Conservation (phyloP, 2,113 vertebrate genomes). For the Gavia stellata region DNA sequence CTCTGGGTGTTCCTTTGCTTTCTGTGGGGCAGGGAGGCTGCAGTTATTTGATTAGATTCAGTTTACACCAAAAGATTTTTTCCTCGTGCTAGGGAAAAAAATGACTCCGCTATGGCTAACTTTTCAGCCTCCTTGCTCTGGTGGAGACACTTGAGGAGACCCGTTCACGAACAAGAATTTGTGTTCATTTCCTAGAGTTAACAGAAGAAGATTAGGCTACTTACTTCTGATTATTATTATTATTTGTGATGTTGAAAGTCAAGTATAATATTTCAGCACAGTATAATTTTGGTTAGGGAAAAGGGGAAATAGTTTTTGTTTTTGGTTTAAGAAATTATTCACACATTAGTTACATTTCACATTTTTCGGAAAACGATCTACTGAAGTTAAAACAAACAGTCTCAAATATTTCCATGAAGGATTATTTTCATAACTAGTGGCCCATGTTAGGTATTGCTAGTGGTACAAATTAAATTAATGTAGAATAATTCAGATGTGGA, state of each 20-base stretch:
- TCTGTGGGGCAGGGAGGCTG: background rate
- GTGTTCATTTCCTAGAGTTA: background rate
- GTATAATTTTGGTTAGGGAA: background rate
- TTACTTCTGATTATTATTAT: conserved; percentile 29
- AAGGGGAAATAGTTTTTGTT: background rate
- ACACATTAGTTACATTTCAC: background rate
- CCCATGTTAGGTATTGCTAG: background rate
- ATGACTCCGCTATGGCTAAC: background rate
- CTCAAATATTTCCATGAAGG: background rate
- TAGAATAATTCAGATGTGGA: background rate
- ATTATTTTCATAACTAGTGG: conserved; percentile 10
- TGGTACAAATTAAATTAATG: conserved; percentile 1
- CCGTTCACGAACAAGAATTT: background rate
- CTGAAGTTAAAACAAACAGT: conserved; percentile 10
- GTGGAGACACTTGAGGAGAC: background rate
- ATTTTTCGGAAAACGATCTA: background rate
- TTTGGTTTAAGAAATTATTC: background rate
- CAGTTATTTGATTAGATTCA: background rate
- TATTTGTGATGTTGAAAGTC: background rate
- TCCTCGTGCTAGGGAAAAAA: background rate
- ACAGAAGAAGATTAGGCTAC: background rate
- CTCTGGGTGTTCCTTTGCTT: background rate
- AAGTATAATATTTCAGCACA: background rate
- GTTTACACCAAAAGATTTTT: background rate
- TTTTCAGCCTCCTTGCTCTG: background rate